These are phyloP conservation scores for Trachelus iudaicus DNA, from an alignment of 2,888 invertebrate genomes.

Conservation along the genomic window DNA sequence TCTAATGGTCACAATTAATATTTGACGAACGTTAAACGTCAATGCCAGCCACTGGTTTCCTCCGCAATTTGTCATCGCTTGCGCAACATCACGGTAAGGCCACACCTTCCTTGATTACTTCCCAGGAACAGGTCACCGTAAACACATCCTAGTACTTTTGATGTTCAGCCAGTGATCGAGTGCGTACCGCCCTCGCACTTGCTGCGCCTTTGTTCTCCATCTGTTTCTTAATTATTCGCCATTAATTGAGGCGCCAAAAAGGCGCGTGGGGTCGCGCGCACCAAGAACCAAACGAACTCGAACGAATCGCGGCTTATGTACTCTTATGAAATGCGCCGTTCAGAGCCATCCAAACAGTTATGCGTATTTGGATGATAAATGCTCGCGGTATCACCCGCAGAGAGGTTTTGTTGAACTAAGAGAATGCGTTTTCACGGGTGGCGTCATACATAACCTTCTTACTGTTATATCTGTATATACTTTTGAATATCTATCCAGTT, in stretches of 20 bases:
- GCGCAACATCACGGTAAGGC: slow-evolving; percentile 6
- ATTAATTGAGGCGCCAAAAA: slow-evolving; percentile 17
- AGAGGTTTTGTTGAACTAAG: neutral
- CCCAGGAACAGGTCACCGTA: neutral
- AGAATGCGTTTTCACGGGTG: neutral
- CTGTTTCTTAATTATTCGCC: slow-evolving; percentile 13
- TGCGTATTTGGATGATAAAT: neutral
- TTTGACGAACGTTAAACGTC: neutral
- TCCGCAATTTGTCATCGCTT: slow-evolving; percentile 17
- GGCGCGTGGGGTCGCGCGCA: neutral
- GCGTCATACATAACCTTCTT: neutral
- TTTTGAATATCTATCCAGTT: neutral
- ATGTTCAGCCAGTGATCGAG: neutral
- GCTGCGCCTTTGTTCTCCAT: slow-evolving; percentile 2
- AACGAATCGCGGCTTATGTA: neutral
- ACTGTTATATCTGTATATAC: neutral
- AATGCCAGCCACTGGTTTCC: slow-evolving; percentile 17
- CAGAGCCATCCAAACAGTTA: neutral
- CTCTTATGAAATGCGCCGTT: neutral
- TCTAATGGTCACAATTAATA: neutral
- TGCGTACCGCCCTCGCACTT: slow-evolving; percentile 17
- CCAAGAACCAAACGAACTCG: neutral
- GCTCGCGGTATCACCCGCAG: neutral
- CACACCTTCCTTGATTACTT: slow-evolving; percentile 15
- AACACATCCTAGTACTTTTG: neutral